Conservation (phyloP, 2,888 invertebrate genomes). For the Colostygia pectinataria region DNA sequence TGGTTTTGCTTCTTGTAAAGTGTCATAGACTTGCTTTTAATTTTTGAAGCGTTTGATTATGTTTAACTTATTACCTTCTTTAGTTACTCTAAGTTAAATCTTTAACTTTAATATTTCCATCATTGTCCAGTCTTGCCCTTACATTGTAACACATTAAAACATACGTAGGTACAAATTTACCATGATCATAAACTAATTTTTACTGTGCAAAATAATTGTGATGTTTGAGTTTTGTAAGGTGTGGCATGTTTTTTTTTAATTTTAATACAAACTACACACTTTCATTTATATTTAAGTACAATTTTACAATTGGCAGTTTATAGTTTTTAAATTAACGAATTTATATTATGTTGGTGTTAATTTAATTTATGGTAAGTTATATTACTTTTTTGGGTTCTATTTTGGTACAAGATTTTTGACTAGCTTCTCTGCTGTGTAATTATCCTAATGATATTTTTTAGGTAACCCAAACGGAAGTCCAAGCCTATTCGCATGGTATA, state of each 20-base stretch:
- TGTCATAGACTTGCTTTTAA: constrained; percentile 48
- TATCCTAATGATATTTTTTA: constrained; percentile 78
- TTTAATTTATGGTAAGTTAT: constrained; percentile 72
- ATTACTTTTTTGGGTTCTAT: constrained; percentile 44
- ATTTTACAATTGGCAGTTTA: constrained; percentile 36
- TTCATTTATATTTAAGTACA: constrained; percentile 31
- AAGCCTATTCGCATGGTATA: constrained; percentile 72
- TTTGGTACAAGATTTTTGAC: constrained; percentile 32
- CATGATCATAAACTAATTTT: constrained; percentile 15
- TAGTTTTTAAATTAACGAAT: constrained; percentile 42
- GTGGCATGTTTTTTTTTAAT: constrained; percentile 37
- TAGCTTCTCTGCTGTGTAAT: constrained; percentile 50
- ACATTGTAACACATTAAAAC: constrained; percentile 41
- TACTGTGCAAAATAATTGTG: constrained; percentile 33
- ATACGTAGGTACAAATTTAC: constrained; percentile 36
- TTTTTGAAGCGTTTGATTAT: constrained; percentile 36
- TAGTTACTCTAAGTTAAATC: constrained; percentile 32
- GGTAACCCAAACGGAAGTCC: constrained; percentile 81
- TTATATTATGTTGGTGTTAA: constrained; percentile 75
- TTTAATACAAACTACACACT: constrained; percentile 35
- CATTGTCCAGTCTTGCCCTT: constrained; percentile 49
- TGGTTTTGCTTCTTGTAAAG: constrained; percentile 45
- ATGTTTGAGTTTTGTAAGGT: constrained; percentile 32
- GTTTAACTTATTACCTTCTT: constrained; percentile 44
- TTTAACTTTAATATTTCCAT: constrained; percentile 36